A percentile compares a stretch with the other conserved stretches of the same genome.
Conservation (phyloP, 1,140 invertebrate species). For the Pentalonia nigronervosa region DNA sequence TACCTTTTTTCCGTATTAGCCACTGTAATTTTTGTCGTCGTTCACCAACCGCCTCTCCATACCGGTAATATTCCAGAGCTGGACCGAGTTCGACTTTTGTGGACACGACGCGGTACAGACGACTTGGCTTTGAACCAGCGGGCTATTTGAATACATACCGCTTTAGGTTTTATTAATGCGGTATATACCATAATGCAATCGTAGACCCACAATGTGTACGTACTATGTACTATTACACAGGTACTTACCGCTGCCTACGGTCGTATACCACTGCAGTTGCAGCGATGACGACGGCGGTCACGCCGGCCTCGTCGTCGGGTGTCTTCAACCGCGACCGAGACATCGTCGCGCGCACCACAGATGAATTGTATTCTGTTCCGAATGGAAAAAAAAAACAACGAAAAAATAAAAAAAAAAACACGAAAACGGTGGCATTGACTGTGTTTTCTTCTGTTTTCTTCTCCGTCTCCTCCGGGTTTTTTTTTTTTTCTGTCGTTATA, state of each 20-base stretch:
- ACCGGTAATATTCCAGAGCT: neutral
- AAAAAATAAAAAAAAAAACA: neutral
- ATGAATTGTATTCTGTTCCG: neutral
- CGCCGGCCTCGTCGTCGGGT: neutral
- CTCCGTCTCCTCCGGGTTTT: neutral
- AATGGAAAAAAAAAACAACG: neutral
- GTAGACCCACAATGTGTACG: neutral
- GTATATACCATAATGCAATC: neutral
- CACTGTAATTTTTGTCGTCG: neutral
- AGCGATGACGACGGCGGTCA: neutral
- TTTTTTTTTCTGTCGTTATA: neutral
- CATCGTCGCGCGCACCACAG: constrained; percentile 7
- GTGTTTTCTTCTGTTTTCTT: neutral
- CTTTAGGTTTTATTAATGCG: neutral
- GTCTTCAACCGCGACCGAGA: constrained; percentile 42
- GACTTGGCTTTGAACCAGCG: neutral
- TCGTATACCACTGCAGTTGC: no score
- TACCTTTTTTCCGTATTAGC: neutral
- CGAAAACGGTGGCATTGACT: constrained; percentile 14
- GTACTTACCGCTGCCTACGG: neutral
- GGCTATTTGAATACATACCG: neutral
- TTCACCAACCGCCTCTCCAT: neutral
- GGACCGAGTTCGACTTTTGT: neutral
- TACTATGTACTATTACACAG: neutral
- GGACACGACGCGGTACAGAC: neutral